Percentiles rank a stretch among this genome's conserved stretches.
Evolutionary conservation across 2,888 invertebrate genomes (phyloP).

Genomic region (Parthenolecanium corni): DNA sequence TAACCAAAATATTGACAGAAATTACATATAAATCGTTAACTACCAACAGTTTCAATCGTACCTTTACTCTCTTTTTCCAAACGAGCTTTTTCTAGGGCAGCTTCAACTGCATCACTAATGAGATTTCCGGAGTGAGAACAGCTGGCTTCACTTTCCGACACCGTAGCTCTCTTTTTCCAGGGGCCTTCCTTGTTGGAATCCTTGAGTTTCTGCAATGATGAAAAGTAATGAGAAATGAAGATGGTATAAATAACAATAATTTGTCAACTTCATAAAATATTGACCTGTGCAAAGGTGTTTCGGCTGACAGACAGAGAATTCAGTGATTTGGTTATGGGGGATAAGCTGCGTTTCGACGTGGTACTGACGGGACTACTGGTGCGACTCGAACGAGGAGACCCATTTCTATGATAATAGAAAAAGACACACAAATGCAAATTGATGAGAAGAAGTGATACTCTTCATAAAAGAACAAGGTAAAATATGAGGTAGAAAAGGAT

Average conservation of each 20-base stretch:
- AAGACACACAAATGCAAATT: background rate
- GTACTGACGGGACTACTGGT: constrained; percentile 17
- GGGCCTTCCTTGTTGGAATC: constrained; percentile 8
- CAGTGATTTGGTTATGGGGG: background rate
- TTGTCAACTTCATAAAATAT: background rate
- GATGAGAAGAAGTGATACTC: background rate
- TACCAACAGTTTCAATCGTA: too few species aligned
- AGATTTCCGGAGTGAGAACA: constrained; percentile 8
- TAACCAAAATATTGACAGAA: too few species aligned
- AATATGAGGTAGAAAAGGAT: too few species aligned
- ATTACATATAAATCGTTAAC: too few species aligned
- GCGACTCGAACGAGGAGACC: constrained; percentile 18
- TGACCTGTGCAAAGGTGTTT: constrained; percentile 19
- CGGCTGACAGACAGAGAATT: background rate
- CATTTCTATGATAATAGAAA: background rate
- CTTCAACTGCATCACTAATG: constrained; percentile 22
- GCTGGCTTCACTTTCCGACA: constrained; percentile 12
- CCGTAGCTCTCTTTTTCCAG: constrained; percentile 10
- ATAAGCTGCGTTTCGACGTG: constrained; percentile 3
- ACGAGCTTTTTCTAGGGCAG: constrained; percentile 13
- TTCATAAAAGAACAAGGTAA: too few species aligned
- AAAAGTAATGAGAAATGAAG: background rate
- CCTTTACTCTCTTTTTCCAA: constrained; percentile 20
- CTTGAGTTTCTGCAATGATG: constrained; percentile 16
- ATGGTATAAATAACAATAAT: too few species aligned